phyloP scores from a whole-genome alignment of 1,140 invertebrate species.

The Adoxophyes honmai region DNA sequence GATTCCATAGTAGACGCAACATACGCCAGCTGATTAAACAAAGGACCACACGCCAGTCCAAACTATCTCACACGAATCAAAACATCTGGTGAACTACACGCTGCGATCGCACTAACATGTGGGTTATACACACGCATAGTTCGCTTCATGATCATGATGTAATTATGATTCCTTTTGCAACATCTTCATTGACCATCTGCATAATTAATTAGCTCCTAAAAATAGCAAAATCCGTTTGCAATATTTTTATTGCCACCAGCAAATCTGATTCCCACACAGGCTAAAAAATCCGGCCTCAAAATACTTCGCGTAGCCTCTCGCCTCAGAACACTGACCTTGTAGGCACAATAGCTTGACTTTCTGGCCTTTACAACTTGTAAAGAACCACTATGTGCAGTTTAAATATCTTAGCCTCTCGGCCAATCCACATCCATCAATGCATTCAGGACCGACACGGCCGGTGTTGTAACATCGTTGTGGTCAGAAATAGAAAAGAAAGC shows the following conservation, averaged over 20 bases:
- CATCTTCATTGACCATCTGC: background rate
- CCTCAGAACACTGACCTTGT: slow-evolving; percentile 58
- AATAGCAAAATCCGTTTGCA: no score
- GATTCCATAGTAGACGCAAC: background rate
- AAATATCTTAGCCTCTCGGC: slow-evolving; percentile 27
- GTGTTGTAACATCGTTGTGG: background rate
- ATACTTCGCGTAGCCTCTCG: slow-evolving; percentile 34
- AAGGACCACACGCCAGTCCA: background rate
- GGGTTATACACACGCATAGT: background rate
- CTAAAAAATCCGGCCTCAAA: slow-evolving; percentile 49
- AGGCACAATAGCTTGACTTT: slow-evolving; percentile 50
- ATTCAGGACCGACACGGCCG: slow-evolving; percentile 22
- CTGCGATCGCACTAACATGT: background rate
- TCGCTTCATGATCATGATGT: background rate
- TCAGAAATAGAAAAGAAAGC: slow-evolving; percentile 9
- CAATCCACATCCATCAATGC: slow-evolving; percentile 17
- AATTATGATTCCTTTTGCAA: background rate
- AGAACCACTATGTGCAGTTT: slow-evolving; percentile 16
- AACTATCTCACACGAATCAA: background rate
- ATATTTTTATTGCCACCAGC: no score
- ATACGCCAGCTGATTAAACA: background rate
- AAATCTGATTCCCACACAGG: slow-evolving; percentile 28
- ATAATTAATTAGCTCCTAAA: no score
- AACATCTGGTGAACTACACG: slow-evolving; percentile 1
- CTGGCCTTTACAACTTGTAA: slow-evolving; percentile 31